These are phyloP conservation scores for Macrosoma leucophasiata DNA, from an alignment of 2,888 invertebrate species.

Conservation along the genomic window DNA sequence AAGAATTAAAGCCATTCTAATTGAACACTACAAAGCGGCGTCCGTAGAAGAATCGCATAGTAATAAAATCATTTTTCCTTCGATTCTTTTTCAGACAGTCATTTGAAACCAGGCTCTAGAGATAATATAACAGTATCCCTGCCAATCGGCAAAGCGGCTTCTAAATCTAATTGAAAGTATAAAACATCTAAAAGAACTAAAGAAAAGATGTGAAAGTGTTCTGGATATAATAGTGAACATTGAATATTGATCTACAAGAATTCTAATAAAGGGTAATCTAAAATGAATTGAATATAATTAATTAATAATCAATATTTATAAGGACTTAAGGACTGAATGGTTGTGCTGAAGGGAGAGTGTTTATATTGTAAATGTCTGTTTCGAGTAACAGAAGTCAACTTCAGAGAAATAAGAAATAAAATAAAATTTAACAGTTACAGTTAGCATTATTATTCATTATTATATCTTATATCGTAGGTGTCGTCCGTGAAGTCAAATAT, in stretches of 20 bases:
- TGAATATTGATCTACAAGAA: conserved; percentile 11
- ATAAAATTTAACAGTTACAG: no score
- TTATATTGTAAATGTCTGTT: no score
- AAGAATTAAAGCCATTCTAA: conserved; percentile 52
- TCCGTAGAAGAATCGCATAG: conserved; percentile 42
- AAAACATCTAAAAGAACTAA: conserved; percentile 34
- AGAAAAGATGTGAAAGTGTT: conserved; percentile 23
- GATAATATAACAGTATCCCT: conserved; percentile 39
- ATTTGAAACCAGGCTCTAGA: conserved; percentile 46
- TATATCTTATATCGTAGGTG: no score
- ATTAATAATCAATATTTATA: no score
- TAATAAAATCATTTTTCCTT: no score
- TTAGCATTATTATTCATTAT: no score
- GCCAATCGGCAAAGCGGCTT: conserved; percentile 66
- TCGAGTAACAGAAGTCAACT: no score
- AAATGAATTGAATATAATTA: no score
- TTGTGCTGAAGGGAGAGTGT: no score
- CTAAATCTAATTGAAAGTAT: conserved; percentile 29
- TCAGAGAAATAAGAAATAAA: no score
- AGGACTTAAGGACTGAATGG: no score
- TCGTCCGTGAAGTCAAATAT: conserved; percentile 37
- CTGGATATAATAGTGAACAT: conserved; percentile 9
- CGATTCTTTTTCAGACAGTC: conserved; percentile 10
- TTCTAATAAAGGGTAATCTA: no score
- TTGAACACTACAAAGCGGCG: conserved; percentile 49